Conservation (phyloP, 2,888 invertebrate species). For the Apodemia mormo region DNA sequence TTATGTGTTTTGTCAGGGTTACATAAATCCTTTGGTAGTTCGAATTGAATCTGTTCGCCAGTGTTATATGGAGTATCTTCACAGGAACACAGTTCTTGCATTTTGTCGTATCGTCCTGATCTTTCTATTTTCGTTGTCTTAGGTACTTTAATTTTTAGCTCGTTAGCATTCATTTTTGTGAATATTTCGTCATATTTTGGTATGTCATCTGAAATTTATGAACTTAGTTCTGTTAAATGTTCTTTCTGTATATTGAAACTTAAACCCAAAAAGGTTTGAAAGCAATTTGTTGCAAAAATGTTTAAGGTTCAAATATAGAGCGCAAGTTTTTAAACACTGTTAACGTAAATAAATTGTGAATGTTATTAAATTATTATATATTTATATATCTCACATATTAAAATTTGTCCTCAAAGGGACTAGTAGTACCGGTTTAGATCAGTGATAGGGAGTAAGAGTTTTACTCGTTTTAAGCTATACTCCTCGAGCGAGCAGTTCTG, state of each 20-base stretch:
- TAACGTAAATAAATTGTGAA: too few species aligned
- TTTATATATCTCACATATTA: too few species aligned
- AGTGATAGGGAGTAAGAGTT: too few species aligned
- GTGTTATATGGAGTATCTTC: slow-evolving; percentile 62
- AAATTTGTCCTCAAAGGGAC: too few species aligned
- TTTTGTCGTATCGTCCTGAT: slow-evolving; percentile 62
- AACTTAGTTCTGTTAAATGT: slow-evolving; percentile 5
- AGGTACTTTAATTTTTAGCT: slow-evolving; percentile 71
- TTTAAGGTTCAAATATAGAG: too few species aligned
- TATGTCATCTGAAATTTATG: slow-evolving; percentile 48
- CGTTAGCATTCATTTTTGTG: slow-evolving; percentile 71
- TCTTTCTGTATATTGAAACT: not conserved
- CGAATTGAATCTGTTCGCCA: slow-evolving; percentile 72
- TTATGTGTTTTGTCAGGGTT: slow-evolving; percentile 50
- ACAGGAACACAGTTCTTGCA: slow-evolving; percentile 68
- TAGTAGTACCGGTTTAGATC: too few species aligned
- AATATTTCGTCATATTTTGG: slow-evolving; percentile 69
- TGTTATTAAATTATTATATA: too few species aligned
- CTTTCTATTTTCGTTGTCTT: slow-evolving; percentile 65
- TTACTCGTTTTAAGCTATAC: too few species aligned
- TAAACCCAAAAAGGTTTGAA: too few species aligned
- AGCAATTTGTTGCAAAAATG: too few species aligned
- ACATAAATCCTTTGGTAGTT: slow-evolving; percentile 57
- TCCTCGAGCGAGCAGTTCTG: too few species aligned
- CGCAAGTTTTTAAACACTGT: too few species aligned